These are phyloP conservation scores for Sternarchorhynchus goeldii DNA, from an alignment of 2,797 vertebrate species.

Conservation along the genomic window DNA sequence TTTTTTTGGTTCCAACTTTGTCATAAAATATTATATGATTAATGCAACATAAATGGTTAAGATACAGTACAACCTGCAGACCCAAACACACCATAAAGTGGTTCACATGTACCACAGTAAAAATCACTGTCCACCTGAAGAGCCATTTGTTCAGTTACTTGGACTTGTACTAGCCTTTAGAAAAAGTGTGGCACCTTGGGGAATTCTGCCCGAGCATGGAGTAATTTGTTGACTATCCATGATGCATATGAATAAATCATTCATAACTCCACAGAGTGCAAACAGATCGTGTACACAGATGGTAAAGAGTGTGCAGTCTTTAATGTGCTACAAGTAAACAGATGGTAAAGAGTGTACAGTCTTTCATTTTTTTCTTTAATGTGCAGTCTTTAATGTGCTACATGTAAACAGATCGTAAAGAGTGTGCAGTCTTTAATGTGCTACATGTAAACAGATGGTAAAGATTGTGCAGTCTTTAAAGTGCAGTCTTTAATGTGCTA, in stretches of 20 bases:
- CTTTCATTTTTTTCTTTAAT: no score
- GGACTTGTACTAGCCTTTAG: not conserved
- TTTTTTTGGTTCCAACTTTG: no score
- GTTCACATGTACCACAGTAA: not conserved
- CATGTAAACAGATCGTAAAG: constrained; percentile 14
- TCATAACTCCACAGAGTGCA: constrained; percentile 17
- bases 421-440: constrained; percentile 4
- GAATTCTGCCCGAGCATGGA: constrained; percentile 6
- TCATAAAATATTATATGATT: no score
- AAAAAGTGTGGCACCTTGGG: constrained; percentile 15
- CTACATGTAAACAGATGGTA: constrained; percentile 21
- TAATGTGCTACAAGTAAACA: constrained; percentile 20
- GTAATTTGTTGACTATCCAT: constrained; percentile 21
- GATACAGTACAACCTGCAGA: no score
- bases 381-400: constrained; percentile 4
- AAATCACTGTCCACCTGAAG: constrained; percentile 1
- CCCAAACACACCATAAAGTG: no score
- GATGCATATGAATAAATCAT: constrained; percentile 28
- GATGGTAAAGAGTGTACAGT: constrained; percentile 3
- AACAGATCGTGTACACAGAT: constrained; percentile 27
- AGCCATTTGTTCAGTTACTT: constrained; percentile 12
- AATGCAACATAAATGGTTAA: no score
- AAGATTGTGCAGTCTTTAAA: not conserved
- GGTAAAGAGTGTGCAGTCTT: constrained; percentile 1
- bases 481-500: constrained; percentile 4